Conservation (phyloP, 2,113 vertebrate genomes). For the Mesembrinibis cayennensis region DNA sequence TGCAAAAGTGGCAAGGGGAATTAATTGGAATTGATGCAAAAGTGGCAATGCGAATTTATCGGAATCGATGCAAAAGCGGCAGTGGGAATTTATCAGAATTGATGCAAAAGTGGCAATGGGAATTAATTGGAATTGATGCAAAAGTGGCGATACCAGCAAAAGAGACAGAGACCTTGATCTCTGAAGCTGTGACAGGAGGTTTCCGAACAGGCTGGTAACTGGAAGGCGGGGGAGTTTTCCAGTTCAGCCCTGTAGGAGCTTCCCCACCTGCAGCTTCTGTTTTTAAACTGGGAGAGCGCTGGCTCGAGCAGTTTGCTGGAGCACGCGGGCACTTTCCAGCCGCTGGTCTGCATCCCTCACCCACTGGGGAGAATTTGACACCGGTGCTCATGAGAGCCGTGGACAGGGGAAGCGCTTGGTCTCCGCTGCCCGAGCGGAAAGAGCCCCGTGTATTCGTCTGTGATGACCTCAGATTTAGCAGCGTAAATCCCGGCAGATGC, state of each 20-base stretch:
- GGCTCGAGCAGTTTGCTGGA: neutral
- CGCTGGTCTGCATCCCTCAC: neutral
- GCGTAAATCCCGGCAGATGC: neutral
- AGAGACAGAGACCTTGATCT: neutral
- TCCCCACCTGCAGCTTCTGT: neutral
- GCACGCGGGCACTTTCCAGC: neutral
- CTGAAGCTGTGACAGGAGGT: neutral
- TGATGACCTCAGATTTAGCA: accelerated
- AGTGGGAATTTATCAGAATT: accelerated
- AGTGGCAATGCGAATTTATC: accelerated
- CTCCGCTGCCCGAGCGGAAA: accelerated
- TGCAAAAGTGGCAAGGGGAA: accelerated
- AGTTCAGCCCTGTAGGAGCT: neutral
- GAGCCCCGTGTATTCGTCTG: accelerated
- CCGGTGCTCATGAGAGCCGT: accelerated
- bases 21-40: accelerated
- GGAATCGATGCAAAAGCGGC: accelerated
- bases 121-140: neutral
- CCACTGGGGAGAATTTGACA: accelerated
- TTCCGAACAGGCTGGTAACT: accelerated
- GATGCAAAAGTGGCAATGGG: neutral
- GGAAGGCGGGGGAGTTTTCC: neutral
- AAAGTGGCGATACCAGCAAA: neutral
- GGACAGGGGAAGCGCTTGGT: accelerated
- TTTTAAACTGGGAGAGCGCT: accelerated